Evolutionary conservation across 2,797 vertebrate species (phyloP), one percentile per base, ranked within the genome.

Genomic region (Gymnoscopelus braueri): DNA sequence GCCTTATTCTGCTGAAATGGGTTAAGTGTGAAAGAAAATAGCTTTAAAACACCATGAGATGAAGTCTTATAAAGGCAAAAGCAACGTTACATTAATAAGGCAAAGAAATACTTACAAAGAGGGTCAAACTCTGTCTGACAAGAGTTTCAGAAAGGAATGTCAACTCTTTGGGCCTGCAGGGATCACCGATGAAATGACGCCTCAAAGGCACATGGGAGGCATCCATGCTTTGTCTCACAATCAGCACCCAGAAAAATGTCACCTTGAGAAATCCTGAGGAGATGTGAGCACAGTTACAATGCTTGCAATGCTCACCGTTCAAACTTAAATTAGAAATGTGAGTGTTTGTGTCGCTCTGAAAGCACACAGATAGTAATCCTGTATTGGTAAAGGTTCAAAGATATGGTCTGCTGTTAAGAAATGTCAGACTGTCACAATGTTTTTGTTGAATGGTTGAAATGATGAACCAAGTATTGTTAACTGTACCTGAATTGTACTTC

Each of bases 41-140:
- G 32, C 32, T 32, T 32, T 32, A 32, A 32, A 5, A 32, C 32
- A 32, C 32, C 32, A 32, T 32, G 32, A 32, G 32, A 32, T 32
- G 32, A 32, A 32, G 32, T 32, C 32, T 5, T 9, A 39, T 39
- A 8, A 39, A 39, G 39, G 39, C 23, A 29, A 57, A 61, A 4
- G 47, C 23, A 49, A n/a, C 39, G 1, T 39, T 39, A 9, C 8
- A 9, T 32, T 32, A 32, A 32, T 11, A 47, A 47, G 26, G 11
- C 15, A 29, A 4, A 1, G 2, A 9, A 5, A 49, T 73, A 90
- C 90, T 89, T 61, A 91, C 88, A 72, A 86, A 90, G 52, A 0
- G 1, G 3, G 0, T 4, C 77, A 87, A 50, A 54, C 74, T 79
- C 0, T 0, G 4, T 6, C 11, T 11, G 1, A 87, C 2, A 0